These are phyloP conservation scores for Zaprionus vittiger DNA, from an alignment of 1,140 invertebrate genomes.

Conservation along the genomic window DNA sequence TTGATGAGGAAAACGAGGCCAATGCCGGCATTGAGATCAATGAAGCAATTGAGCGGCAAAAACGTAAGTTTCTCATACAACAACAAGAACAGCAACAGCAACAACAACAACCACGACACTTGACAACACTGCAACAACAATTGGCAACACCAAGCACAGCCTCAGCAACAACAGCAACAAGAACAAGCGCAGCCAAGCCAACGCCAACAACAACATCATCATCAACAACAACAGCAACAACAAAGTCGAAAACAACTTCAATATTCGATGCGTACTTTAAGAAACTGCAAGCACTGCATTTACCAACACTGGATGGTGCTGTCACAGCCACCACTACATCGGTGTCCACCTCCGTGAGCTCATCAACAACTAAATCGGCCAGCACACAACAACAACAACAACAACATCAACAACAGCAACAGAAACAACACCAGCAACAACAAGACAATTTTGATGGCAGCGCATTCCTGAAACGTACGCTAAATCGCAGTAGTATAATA, in stretches of 20 bases:
- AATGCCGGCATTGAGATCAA: conserved; percentile 80
- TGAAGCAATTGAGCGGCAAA: conserved; percentile 83
- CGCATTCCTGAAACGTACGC: conserved; percentile 81
- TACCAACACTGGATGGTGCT: conserved; percentile 66
- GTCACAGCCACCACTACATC: conserved; percentile 68
- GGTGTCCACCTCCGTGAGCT: conserved; percentile 65
- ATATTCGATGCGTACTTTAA: conserved; percentile 79
- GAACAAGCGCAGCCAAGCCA: conserved; percentile 48
- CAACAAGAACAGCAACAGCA: conserved; percentile 53
- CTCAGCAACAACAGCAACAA: conserved; percentile 28
- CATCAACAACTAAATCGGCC: conserved; percentile 38
- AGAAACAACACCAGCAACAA: conserved; percentile 49
- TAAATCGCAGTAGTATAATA: conserved; percentile 63
- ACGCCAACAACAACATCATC: conserved; percentile 28
- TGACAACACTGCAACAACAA: conserved; percentile 50
- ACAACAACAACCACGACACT: conserved; percentile 54
- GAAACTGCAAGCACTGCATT: conserved; percentile 78
- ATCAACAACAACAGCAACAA: conserved; percentile 38
- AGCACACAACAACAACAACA: conserved; percentile 26
- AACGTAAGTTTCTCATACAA: conserved; percentile 81
- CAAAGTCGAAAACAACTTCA: conserved; percentile 64
- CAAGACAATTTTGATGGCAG: conserved; percentile 56
- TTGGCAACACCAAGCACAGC: conserved; percentile 45
- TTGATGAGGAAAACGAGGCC: conserved; percentile 70
- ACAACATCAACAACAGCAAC: conserved; percentile 46